A percentile compares a stretch with the other conserved stretches of the same genome.
These are phyloP conservation scores for Andrena bicolor DNA, from an alignment of 2,888 invertebrate genomes.

Conservation along the genomic window DNA sequence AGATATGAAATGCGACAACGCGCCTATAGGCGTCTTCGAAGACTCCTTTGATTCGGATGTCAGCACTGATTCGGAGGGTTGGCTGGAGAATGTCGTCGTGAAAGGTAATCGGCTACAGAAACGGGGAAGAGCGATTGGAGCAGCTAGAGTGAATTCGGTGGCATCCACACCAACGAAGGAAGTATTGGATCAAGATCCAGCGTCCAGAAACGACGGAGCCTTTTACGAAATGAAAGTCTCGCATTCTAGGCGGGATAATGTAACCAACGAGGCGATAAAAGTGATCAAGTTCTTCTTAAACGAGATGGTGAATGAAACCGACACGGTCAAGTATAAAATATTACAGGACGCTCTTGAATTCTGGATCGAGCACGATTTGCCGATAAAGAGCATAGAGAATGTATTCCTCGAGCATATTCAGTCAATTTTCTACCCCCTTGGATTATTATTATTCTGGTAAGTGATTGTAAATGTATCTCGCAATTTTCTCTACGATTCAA, in stretches of 20 bases:
- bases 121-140: slow-evolving; percentile 3
- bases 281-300: slow-evolving; percentile 82
- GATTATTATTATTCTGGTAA: slow-evolving; percentile 82
- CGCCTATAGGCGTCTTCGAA: slow-evolving; percentile 73
- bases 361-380: slow-evolving; percentile 84
- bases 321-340: slow-evolving; percentile 79
- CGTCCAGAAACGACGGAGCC: background rate
- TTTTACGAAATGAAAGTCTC: slow-evolving; percentile 27
- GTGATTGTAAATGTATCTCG: slow-evolving; percentile 10
- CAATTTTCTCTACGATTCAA: background rate
- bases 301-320: slow-evolving; percentile 79
- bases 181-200: slow-evolving; percentile 1
- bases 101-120: slow-evolving; percentile 31
- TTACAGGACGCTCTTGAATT: slow-evolving; percentile 82
- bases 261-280: slow-evolving; percentile 71
- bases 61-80: slow-evolving; percentile 47
- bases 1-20: slow-evolving; percentile 76
- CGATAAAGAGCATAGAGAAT: slow-evolving; percentile 86
- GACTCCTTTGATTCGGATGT: slow-evolving; percentile 70
- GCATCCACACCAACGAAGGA: slow-evolving; percentile 5
- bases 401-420: slow-evolving; percentile 87
- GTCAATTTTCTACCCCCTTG: slow-evolving; percentile 82
- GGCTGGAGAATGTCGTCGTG: slow-evolving; percentile 54
- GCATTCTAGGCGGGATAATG: slow-evolving; percentile 45
- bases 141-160: slow-evolving; percentile 3